Base-by-base conservation (phyloP, 1,140 invertebrate species). In the Maconellicoccus hirsutus region DNA sequence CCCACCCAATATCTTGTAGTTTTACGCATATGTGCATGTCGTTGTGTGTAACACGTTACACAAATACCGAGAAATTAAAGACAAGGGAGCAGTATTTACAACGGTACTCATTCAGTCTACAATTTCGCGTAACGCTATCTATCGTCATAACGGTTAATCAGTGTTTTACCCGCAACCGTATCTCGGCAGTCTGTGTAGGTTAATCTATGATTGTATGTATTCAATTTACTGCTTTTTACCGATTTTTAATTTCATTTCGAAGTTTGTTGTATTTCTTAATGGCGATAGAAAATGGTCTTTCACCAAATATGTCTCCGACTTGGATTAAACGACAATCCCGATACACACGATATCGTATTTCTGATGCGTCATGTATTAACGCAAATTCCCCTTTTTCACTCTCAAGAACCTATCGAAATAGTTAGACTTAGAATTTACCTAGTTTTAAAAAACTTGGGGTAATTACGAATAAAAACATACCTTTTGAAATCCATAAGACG, bases 221-320 rank as follows among this genome's bases (percentile, higher is more conserved):
- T n/a, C n/a, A n/a, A n/a, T n/a, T n/a, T 42, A 10, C 39, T 42
- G 39, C n/a, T 42, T 42, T 42, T 10, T 79, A 86, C 78, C 82
- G 84, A 78, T 86, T 85, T 75, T 89, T 91, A 59, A 94, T 82
- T 79, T 92, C 87, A 77, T 93, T 90, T 78, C 91, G 87, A 7
- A 89, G 76, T 77, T 88, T 84, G 74, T 90, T 92, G 23, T 91
- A 91, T 79, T 93, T 90, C 77, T 92, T 90, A 0, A 94, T 89
- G 0, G 91, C 92, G 16, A 94, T 85, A 0, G 91, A 91, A 75
- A 92, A 93, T 0, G 92, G 92, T 75, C 91, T 89, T 78, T 94
- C 92, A 0, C 90, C 91, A 77, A 94, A 94, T 1, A 90, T 85
- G 76, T 94, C 91, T 0, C 92, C 92, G 27, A 94, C 88, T 78